Evolutionary conservation across 2,113 vertebrate genomes (phyloP).

Genomic region (Raja brachyura): DNA sequence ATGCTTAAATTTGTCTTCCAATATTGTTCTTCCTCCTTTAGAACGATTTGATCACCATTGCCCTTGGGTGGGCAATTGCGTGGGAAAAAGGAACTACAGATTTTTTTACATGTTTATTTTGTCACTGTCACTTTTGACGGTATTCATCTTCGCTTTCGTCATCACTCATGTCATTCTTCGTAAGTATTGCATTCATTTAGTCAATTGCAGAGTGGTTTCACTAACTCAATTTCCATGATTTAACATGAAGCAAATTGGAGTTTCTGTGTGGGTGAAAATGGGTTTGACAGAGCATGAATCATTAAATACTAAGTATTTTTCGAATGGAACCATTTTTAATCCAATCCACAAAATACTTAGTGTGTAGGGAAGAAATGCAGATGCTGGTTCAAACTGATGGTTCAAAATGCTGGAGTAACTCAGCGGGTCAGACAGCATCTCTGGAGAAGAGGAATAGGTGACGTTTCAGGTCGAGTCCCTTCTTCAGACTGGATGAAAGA

Average conservation of each 20-base stretch:
- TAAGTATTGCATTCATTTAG: slow-evolving; percentile 72
- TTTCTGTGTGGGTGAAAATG: neutral
- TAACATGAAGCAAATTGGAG: neutral
- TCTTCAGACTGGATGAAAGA: too few relatives aligned
- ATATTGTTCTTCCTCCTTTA: slow-evolving; percentile 57
- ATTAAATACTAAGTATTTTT: neutral
- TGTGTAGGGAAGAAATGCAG: too few relatives aligned
- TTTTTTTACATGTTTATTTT: slow-evolving; percentile 99
- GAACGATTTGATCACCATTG: slow-evolving; percentile 98
- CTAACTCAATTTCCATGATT: slow-evolving; percentile 47
- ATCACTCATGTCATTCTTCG: slow-evolving; percentile 93
- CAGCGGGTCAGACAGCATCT: too few relatives aligned
- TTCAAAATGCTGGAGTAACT: too few relatives aligned
- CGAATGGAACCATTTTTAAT: neutral
- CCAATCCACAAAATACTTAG: neutral
- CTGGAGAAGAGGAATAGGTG: too few relatives aligned
- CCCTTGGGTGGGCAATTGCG: slow-evolving; percentile 99
- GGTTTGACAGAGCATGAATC: neutral
- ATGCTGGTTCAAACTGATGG: too few relatives aligned
- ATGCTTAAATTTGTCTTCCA: neutral
- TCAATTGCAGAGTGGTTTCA: slow-evolving; percentile 43
- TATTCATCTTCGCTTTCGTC: slow-evolving; percentile 98
- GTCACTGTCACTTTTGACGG: slow-evolving; percentile 96
- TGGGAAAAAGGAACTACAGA: slow-evolving; percentile 98
- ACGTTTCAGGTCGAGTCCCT: too few relatives aligned